Evolutionary conservation across 2,797 vertebrate genomes (phyloP), one percentile per base, ranked within the genome.

Genomic region (Schizothorax lantsangensis): DNA sequence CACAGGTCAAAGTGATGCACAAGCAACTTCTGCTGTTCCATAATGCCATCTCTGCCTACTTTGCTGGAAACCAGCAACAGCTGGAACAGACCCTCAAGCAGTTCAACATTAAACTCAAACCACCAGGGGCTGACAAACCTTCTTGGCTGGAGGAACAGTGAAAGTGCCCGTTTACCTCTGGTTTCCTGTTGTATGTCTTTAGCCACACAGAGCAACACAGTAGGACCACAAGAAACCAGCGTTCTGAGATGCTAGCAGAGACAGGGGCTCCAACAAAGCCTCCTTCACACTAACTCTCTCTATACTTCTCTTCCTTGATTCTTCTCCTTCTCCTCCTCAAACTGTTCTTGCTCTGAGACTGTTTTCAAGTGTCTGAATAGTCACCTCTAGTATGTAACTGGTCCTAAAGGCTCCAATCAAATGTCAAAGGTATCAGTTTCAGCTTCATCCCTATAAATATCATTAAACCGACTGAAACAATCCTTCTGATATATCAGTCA

Each of bases 61-160:
- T 99, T 80, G 98, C 98, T 0, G 98, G 98, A 84, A 99, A 99
- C 95, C 98, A 99, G 95, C 97, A 98, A 95, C 98, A 99, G 91
- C 93, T 99, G 93, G 97, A 98, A 94, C 97, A 98, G 95, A 98
- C 97, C 71, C 96, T 99, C 91, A 96, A 97, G 94, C 97, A 98
- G 93, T 99, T 99, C 95, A 98, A 97, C 95, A 96, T 99, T 93
- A 97, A 97, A 94, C 93, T 99, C 85, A 96, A 95, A 94, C 97
- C 97, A 21, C 97, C 97, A 0, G 98, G 97, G 59, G 93, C 95
- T 0, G 98, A 99, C 93, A 98, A 98, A 91, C 98, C 98, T 23
- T 99, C 98, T 82, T 99, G 98, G 98, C 95, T 99, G 93, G 98
- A 99, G 94, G 98, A 99, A 95, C 97, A 97, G 93, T 99, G 96